Evolutionary conservation across 2,888 invertebrate species (phyloP).

Genomic region (Sialis lutaria): DNA sequence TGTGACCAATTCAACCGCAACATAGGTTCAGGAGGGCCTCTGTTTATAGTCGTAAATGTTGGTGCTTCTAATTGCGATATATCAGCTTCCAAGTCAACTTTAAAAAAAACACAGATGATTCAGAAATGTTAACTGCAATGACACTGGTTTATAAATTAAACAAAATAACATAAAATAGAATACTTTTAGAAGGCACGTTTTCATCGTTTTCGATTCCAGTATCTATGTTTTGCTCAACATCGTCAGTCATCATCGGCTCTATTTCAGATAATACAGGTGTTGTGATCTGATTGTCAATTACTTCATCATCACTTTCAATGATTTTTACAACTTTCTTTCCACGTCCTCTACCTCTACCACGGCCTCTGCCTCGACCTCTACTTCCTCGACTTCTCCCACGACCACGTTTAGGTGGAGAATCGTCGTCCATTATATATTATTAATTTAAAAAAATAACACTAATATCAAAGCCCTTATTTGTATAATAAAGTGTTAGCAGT

Average conservation of each 20-base stretch:
- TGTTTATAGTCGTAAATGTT: slow-evolving; percentile 75
- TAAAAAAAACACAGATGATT: slow-evolving; percentile 6
- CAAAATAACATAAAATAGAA: slow-evolving; percentile 10
- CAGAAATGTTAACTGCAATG: neutral
- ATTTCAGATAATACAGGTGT: slow-evolving; percentile 6
- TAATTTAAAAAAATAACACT: too few relatives aligned
- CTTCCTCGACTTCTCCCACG: slow-evolving; percentile 66
- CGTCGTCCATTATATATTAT: slow-evolving; percentile 25
- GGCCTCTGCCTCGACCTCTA: slow-evolving; percentile 56
- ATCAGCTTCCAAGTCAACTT: slow-evolving; percentile 79
- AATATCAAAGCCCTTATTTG: too few relatives aligned
- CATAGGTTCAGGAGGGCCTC: slow-evolving; percentile 85
- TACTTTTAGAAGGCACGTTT: slow-evolving; percentile 35
- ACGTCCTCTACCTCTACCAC: slow-evolving; percentile 51
- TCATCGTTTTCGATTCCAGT: slow-evolving; percentile 30
- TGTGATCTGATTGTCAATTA: slow-evolving; percentile 13
- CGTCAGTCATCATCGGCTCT: slow-evolving; percentile 19
- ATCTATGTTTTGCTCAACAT: slow-evolving; percentile 21
- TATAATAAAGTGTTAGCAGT: too few relatives aligned
- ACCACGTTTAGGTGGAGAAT: slow-evolving; percentile 37
- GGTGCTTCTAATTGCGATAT: slow-evolving; percentile 83
- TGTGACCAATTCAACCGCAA: slow-evolving; percentile 80
- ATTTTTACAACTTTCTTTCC: slow-evolving; percentile 60
- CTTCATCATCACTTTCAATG: slow-evolving; percentile 40
- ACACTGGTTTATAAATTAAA: neutral